phyloP scores from a whole-genome alignment of 2,113 vertebrate species.

The Rhombomys opimus region DNA sequence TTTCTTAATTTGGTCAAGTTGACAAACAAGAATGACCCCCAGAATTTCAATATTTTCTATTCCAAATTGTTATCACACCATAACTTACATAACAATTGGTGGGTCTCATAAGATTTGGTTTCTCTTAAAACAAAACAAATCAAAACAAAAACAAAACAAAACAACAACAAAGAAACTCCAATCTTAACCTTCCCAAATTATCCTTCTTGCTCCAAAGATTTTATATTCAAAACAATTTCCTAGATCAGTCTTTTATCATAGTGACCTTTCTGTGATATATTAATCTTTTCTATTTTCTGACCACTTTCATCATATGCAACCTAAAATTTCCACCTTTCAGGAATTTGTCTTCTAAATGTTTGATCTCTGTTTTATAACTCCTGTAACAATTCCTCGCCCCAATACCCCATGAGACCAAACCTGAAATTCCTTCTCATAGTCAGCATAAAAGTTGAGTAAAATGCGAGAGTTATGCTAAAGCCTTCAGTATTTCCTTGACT shows the following conservation, averaged over 20 bases:
- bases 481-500: too few relatives aligned
- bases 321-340: neutral
- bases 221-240: neutral
- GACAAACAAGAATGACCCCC: neutral
- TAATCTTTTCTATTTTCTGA: neutral
- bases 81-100: neutral
- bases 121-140: neutral
- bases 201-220: neutral
- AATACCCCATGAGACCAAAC: neutral
- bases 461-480: neutral
- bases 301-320: neutral
- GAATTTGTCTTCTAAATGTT: neutral
- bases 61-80: neutral
- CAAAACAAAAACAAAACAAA: too few relatives aligned
- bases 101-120: neutral
- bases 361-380: neutral
- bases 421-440: neutral
- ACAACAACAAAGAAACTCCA: too few relatives aligned
- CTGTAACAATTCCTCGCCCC: neutral
- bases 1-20: neutral
- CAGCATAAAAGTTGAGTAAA: neutral
- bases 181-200: neutral
- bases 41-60: neutral
- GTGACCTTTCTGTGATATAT: too few relatives aligned
- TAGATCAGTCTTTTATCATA: neutral